Evolutionary conservation across 1,140 invertebrate species (phyloP), one percentile per base, ranked within the genome.

Genomic region (Eubasilissa regina): DNA sequence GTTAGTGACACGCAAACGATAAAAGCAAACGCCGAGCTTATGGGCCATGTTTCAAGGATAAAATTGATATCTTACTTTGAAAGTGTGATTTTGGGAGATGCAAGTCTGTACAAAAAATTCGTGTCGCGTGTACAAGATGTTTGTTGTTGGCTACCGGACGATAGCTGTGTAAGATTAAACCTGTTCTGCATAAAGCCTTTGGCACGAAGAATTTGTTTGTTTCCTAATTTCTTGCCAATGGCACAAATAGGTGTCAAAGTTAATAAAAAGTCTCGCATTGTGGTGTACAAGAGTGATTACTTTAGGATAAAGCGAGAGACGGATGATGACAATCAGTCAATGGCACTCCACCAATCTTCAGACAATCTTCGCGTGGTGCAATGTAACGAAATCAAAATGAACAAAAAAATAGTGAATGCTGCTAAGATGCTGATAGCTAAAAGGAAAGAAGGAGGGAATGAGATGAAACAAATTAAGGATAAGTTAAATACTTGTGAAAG

Each of bases 1-100:
- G 94, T 95, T 0, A 95, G 92, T 84, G 94, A 96, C 82, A 96
- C 94, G 0, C 91, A 91, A 85, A 91, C 91, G 10, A 95, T 96
- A 58, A 91, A 93, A 84, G 91, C 90, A 0, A 91, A 96, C 82
- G 94, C 95, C 0, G 94, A 96, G 85, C 86, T 96, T 8, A 92
- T 95, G 0, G 92, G 92, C 0, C 91, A 94, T 81, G 91, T 94
- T 25, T 92, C 92, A 8, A 87, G 93, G 62, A 90, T 94, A 0
- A 91, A 92, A 84, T 85, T 95, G 12, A 90, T 96, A 70, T 89
- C 91, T 17, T 94, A 95, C 79, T 92, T 94, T 55, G 95, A 96
- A 86, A 90, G 90, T 55, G 90, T 95, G 19, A 86, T 94, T 0
- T 87, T 94, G 1, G 92, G 90, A 4, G 89, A 89, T 80, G 84